Conservation (phyloP, 2,888 invertebrate genomes). For the Lucinisca nassula region DNA sequence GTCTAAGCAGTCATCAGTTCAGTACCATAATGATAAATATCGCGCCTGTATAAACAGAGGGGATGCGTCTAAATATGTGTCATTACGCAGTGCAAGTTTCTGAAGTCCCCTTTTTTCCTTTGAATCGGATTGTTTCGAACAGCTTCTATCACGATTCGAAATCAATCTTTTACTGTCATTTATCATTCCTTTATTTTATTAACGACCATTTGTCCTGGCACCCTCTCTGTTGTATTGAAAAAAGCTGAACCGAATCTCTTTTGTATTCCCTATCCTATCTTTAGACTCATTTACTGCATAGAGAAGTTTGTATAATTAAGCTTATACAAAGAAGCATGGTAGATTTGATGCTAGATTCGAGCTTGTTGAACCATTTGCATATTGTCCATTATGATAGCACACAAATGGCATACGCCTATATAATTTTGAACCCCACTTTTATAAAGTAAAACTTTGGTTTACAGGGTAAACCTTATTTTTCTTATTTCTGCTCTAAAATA, state of each 20-base stretch:
- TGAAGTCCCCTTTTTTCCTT: too few species aligned
- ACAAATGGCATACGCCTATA: background rate
- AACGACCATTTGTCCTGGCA: background rate
- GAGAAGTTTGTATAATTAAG: too few species aligned
- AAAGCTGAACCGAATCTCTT: background rate
- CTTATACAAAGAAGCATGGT: background rate
- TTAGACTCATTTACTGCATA: background rate
- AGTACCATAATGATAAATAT: too few species aligned
- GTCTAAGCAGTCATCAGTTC: too few species aligned
- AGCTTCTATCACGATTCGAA: too few species aligned
- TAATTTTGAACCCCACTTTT: background rate
- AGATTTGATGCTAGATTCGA: background rate
- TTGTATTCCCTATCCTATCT: background rate
- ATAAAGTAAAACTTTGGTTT: background rate
- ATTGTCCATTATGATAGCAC: background rate
- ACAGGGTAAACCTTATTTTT: background rate
- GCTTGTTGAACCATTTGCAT: background rate
- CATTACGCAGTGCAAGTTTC: too few species aligned
- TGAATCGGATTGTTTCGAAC: too few species aligned
- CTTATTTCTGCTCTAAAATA: too few species aligned
- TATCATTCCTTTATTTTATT: constrained; percentile 2
- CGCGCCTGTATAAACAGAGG: too few species aligned
- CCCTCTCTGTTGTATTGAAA: background rate
- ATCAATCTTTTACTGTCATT: background rate
- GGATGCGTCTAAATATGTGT: too few species aligned